Conservation (phyloP, 2,888 invertebrate species). For the Ectemnius continuus region DNA sequence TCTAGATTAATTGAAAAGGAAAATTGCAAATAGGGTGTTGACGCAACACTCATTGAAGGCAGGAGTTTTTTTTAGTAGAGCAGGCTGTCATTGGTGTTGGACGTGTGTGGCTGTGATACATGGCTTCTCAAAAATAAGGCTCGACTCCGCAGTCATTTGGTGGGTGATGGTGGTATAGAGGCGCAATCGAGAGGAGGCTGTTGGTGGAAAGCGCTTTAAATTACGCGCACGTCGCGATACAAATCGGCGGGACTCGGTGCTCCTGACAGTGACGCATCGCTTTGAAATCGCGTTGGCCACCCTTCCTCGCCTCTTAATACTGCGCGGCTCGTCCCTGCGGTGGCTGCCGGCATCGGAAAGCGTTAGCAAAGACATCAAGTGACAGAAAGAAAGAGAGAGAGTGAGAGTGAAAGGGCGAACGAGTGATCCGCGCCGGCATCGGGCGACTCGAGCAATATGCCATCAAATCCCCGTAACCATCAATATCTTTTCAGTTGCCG, state of each 20-base stretch:
- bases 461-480: constrained; percentile 78
- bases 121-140: too few species aligned
- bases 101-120: too few species aligned
- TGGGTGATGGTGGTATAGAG: too few species aligned
- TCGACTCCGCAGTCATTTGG: too few species aligned
- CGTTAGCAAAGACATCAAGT: constrained; percentile 74
- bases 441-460: constrained; percentile 75
- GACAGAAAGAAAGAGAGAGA: constrained; percentile 64
- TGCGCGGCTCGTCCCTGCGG: constrained; percentile 22
- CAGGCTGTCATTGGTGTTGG: too few species aligned
- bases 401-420: too few species aligned
- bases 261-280: constrained; percentile 64
- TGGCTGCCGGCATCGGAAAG: constrained; percentile 69
- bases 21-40: too few species aligned
- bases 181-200: constrained; percentile 32
- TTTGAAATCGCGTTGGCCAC: constrained; percentile 57
- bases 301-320: constrained; percentile 48
- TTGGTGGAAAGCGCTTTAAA: constrained; percentile 25
- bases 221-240: constrained; percentile 18
- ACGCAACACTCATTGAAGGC: too few species aligned
- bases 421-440: constrained; percentile 68
- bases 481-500: constrained; percentile 73
- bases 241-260: constrained; percentile 46
- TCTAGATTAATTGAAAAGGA: too few species aligned
- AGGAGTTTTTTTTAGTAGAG: too few species aligned